Evolutionary conservation across 2,113 vertebrate genomes (phyloP), one percentile per base, ranked within the genome.

Genomic region (Bos javanicus): DNA sequence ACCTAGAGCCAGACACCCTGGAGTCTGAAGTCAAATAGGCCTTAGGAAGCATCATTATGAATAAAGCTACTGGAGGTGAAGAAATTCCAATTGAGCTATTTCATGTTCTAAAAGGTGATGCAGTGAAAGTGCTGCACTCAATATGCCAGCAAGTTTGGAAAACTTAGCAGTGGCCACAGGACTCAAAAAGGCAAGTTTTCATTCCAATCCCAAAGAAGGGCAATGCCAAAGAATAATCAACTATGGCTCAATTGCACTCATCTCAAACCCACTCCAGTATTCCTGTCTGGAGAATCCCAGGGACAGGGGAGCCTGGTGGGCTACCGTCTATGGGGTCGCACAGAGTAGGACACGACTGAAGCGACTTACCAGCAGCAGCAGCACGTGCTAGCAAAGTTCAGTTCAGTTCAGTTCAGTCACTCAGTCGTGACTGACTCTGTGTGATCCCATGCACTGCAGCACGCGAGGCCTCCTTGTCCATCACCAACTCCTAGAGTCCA

Each of bases 321-420:
- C 57, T 59, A 10, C 59, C 0, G 0, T 60, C 59, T 60, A 28
- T 60, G 26, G 26, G 12, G 26, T 60, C 1, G 0, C 12, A 59
- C 25, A 60, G 26, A 60, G 59, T 60, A 2, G 1, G 59, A 60
- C 26, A 13, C 5, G 28, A 28, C 26, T 28, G 59, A 60, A 60
- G 11, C 0, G 1, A 13, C 12, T 60, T 60, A 60, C 26, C 26
- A 60, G 59, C 12, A 60, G 59, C 59, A 60, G 26, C 59, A 60
- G 26, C 59, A 60, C 1, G 0, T 67, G 64, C 33, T n/a, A 67
- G 64, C 64, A 67, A 67, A 67, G 16, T n/a, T 67, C 62, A 67
- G 16, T 67, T 64, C 62, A n/a, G 62, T 64, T 67, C 62, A 64
- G 30, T 64, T 33, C 15, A 9, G 8, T 64, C 16, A 0, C 33